Base-by-base conservation (phyloP, 2,888 invertebrate species). In the Nemotelus nigrinus region DNA sequence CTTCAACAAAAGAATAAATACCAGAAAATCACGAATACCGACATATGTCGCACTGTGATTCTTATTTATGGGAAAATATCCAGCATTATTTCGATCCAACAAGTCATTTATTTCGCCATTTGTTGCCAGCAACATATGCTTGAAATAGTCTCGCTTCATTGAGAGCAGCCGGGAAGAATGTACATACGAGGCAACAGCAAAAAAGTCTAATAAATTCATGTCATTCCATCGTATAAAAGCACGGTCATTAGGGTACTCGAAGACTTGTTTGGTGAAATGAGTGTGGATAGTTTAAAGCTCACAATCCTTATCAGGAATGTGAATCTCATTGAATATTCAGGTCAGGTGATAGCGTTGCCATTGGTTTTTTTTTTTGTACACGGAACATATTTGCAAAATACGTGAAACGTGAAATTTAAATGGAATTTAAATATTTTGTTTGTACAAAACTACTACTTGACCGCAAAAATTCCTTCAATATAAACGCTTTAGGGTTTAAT, bases 271-370 rank as follows among this genome's bases (percentile, higher is more conserved):
- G 25, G 25, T 25, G 25, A 25, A 25, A 25, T 25, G 25, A 25
- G 25, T 25, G 25, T 25, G 25, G 25, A 25, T 25, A 25, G 25
- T 25, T 25, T 25, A 65, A 65, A 25, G n/a, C 25, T 65, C 65
- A 5, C 50, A 50, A 8, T 39, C 58, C n/a, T 43, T 43, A 39
- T 41, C 43, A 45, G 41, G 47, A 74, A 60, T 25, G 74, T 45
- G 63, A 74, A 74, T 60, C 48, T 55, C 74, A 47, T 47, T 3
- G 74, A 60, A 60, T 74, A 74, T 74, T 74, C 63, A 70, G 76
- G 75, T 75, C 78, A 78, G 78, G 70, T 76, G 76, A n/a, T 53
- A 68, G 75, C 75, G 76, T 76, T 78, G 75, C 53, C 47, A 78
- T 78, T 65, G 78, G 76, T 78, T 78, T 75, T 75, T 60, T 63